These are phyloP conservation scores for Sebastes hopkinsi DNA, from an alignment of 2,797 vertebrate genomes.

Conservation along the genomic window DNA sequence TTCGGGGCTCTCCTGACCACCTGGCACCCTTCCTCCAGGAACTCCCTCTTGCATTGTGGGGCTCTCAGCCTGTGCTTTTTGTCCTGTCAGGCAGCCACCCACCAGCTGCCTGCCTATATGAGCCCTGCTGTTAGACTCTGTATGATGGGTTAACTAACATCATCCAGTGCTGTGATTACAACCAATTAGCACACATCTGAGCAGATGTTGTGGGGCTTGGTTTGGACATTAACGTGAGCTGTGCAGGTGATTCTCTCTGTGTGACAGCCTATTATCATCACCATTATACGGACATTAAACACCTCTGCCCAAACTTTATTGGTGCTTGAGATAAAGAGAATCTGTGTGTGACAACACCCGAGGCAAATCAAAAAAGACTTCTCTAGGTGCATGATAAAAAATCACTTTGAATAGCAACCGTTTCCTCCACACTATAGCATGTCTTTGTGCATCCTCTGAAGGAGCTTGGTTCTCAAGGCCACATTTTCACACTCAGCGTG, in stretches of 20 bases:
- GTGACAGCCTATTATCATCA: background rate
- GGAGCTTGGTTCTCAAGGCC: constrained; percentile 62
- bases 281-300: background rate
- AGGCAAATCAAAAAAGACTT: constrained; percentile 58
- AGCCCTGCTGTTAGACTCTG: constrained; percentile 73
- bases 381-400: constrained; percentile 54
- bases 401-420: constrained; percentile 66
- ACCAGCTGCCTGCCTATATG: constrained; percentile 77
- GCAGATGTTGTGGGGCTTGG: constrained; percentile 13
- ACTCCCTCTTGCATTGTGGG: constrained; percentile 82
- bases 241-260: background rate
- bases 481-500: constrained; percentile 72
- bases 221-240: background rate
- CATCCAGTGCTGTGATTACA: constrained; percentile 49
- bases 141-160: constrained; percentile 62
- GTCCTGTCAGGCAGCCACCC: constrained; percentile 54
- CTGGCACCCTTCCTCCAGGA: constrained; percentile 79
- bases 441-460: constrained; percentile 66
- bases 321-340: background rate
- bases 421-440: constrained; percentile 19
- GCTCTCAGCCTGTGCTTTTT: constrained; percentile 67
- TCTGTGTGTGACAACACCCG: constrained; percentile 11
- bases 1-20: constrained; percentile 75
- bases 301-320: background rate
- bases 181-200: constrained; percentile 39